Base-by-base conservation (phyloP, 1,140 invertebrate genomes). In the Piezodorus guildinii region DNA sequence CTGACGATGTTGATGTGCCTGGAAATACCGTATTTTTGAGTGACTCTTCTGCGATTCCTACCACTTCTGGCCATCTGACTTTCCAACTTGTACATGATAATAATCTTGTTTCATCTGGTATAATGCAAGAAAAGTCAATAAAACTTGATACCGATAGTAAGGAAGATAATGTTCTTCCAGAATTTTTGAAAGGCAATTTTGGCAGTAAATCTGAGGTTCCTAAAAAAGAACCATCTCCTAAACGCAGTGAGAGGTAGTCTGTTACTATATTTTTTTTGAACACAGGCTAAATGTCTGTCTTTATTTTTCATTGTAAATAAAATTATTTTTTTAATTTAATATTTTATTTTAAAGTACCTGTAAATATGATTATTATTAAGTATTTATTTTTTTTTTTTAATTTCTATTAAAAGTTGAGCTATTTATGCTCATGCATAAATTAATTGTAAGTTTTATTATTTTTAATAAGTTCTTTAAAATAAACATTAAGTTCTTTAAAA, bases 111-210 rank as follows among this genome's bases (percentile, higher is more conserved):
- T 17, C 46, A 17, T 49, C 46, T 2, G 21, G 46, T 6, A 39
- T 39, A 39, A 39, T 39, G 34, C 34, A 39, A 39, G 34, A 39
- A 1, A 21, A 49, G 21, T 3, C n/a, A 17, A 6, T n/a, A 21
- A 19, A 17, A 49, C 6, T 19, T 5, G 17, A n/a, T 49, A 17
- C 46, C 16, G 21, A 21, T n/a, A n/a, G 46, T 21, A 56, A 56
- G 23, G 52, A 56, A 23, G 52, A 56, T 10, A 56, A 56, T 56
- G 52, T 56, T 25, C 23, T 56, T 4, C 52, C 52, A 23, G 52
- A 56, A 56, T 56, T 56, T 56, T 15, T 56, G 15, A 56, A 25
- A 56, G 52, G 23, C 1, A 23, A 56, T 25, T 23, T 56, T 23
- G 23, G 15, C 17, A 56, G 17, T 23, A 56, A 56, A 25, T 23